phyloP scores from a whole-genome alignment of 2,113 vertebrate genomes.

The Dolichallabes microphthalmus region DNA sequence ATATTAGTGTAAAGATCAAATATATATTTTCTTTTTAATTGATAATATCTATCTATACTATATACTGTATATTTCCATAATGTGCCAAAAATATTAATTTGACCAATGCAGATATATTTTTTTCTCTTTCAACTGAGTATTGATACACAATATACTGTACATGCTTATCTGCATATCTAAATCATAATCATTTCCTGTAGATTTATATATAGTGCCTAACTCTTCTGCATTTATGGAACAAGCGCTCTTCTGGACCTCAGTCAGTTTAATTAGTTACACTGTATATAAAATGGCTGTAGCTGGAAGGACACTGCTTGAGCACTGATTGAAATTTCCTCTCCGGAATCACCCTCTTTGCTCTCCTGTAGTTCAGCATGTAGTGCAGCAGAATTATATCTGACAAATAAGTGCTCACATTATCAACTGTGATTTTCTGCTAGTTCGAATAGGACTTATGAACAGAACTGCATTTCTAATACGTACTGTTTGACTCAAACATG shows the following conservation, averaged over 20 bases:
- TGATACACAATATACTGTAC: not conserved
- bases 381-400: not conserved
- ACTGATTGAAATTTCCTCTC: constrained; percentile 12
- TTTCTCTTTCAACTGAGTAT: not conserved
- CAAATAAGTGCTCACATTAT: not conserved
- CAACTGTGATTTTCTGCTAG: not conserved
- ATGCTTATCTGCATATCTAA: not conserved
- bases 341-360: not conserved
- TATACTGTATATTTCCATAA: not conserved
- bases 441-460: not conserved
- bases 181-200: not conserved
- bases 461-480: not conserved
- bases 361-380: not conserved
- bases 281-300: not conserved
- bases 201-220: not conserved
- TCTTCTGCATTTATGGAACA: not conserved
- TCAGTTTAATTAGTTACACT: not conserved
- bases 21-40: not conserved
- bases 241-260: not conserved
- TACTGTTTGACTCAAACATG: not conserved
- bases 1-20: not conserved
- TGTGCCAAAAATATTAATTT: not conserved
- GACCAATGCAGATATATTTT: not conserved
- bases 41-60: not conserved
- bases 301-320: constrained; percentile 2